Percentiles rank a stretch among this genome's conserved stretches.
Evolutionary conservation across 2,888 invertebrate species (phyloP).

Genomic region (Heliconius erato): DNA sequence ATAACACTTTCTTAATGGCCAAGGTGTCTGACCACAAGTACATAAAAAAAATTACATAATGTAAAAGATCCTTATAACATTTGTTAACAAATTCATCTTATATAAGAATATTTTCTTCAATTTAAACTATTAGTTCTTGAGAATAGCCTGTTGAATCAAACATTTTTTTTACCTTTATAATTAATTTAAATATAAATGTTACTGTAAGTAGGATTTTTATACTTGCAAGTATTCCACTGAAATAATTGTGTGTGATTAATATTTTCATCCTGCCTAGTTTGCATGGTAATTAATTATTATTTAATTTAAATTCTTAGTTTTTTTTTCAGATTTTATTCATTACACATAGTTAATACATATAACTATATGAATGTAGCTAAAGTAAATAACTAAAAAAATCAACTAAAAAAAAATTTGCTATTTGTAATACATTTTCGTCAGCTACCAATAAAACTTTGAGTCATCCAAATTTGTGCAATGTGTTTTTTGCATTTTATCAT

Average conservation of each 20-base stretch:
- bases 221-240: background rate
- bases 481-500: constrained; percentile 69
- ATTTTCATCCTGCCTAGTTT: background rate
- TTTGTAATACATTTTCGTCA: constrained; percentile 10
- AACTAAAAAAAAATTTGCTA: background rate
- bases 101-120: background rate
- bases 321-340: background rate
- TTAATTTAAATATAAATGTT: no score
- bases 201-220: background rate
- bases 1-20: background rate
- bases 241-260: background rate
- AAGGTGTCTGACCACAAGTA: background rate
- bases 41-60: background rate
- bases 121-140: no score
- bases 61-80: background rate
- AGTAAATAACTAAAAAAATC: background rate
- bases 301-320: background rate
- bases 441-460: constrained; percentile 54
- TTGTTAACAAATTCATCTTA: background rate
- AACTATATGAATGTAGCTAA: background rate
- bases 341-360: background rate
- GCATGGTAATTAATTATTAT: background rate
- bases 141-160: no score
- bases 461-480: constrained; percentile 68
- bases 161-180: no score